phyloP scores from a whole-genome alignment of 2,113 vertebrate species.

The Cyprinodon brontotheroides region DNA sequence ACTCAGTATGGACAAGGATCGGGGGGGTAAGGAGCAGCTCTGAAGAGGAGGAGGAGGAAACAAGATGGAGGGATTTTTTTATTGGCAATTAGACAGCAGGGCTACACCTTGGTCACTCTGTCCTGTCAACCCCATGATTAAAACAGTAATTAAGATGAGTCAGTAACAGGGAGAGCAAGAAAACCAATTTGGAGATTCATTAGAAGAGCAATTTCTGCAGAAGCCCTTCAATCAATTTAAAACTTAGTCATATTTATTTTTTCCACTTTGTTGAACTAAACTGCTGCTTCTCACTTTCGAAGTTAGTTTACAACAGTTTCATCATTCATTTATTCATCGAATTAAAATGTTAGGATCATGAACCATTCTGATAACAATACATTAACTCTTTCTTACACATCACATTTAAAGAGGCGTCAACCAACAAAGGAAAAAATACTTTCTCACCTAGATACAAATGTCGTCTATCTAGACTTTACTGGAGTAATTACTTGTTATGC shows the following conservation, averaged over 20 bases:
- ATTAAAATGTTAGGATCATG: too few species aligned
- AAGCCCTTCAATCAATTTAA: not conserved
- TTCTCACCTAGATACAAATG: too few species aligned
- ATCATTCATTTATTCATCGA: too few species aligned
- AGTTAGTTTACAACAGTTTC: too few species aligned
- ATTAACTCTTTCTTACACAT: too few species aligned
- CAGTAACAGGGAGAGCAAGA: not conserved
- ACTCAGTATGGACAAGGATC: constrained; percentile 38
- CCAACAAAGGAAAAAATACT: too few species aligned
- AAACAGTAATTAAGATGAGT: constrained; percentile 2
- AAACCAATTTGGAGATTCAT: not conserved
- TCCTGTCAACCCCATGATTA: constrained; percentile 1
- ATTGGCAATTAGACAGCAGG: constrained; percentile 35
- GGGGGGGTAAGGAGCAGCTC: not conserved
- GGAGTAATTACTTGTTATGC: too few species aligned
- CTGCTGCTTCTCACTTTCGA: not conserved
- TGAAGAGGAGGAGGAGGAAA: not conserved
- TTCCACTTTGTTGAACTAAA: not conserved
- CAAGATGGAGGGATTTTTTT: constrained; percentile 14
- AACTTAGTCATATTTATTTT: not conserved
- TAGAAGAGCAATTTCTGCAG: not conserved
- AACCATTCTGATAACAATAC: too few species aligned
- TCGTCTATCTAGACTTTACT: too few species aligned
- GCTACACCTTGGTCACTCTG: constrained; percentile 19
- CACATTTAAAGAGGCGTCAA: too few species aligned